A percentile compares a stretch with the other conserved stretches of the same genome.
Evolutionary conservation across 2,797 vertebrate genomes (phyloP).

Genomic region (Clarias laeviceps): DNA sequence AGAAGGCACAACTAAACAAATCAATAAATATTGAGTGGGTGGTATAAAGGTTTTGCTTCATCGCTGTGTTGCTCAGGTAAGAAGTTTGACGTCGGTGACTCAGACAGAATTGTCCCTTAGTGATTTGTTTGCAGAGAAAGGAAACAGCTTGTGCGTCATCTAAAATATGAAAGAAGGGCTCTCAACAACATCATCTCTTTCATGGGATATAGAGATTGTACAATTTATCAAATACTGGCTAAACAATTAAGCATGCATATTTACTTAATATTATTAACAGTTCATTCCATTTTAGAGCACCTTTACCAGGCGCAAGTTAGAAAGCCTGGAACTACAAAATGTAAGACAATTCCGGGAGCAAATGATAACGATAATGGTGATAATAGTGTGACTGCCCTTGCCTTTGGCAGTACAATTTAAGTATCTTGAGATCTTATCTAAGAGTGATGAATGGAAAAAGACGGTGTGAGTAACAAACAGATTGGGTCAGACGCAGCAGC

Average conservation of each 20-base stretch:
- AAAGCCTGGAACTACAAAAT: neutral
- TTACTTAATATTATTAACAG: neutral
- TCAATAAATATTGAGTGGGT: constrained; percentile 29
- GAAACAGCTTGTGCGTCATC: neutral
- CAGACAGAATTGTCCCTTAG: constrained; percentile 2
- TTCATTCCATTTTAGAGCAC: neutral
- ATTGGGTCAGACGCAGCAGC: neutral
- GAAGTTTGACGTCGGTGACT: constrained; percentile 22
- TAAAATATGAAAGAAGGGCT: constrained; percentile 35
- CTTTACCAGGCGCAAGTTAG: neutral
- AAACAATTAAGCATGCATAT: neutral
- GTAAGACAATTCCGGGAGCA: neutral
- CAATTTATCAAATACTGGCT: constrained; percentile 20
- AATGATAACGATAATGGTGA: neutral
- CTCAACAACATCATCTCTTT: neutral
- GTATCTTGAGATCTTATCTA: neutral
- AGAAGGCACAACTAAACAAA: constrained; percentile 44
- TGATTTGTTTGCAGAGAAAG: constrained; percentile 1
- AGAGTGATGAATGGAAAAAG: neutral
- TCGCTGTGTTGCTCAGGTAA: constrained; percentile 21
- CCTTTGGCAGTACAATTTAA: neutral
- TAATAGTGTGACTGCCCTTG: neutral
- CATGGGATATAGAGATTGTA: constrained; percentile 37
- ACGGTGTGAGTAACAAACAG: neutral
- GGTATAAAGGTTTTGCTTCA: constrained; percentile 15